Percentiles rank a stretch among this genome's conserved stretches.
These are phyloP conservation scores for Paramacrobiotus metropolitanus DNA, from an alignment of 1,140 invertebrate species.

Conservation along the genomic window DNA sequence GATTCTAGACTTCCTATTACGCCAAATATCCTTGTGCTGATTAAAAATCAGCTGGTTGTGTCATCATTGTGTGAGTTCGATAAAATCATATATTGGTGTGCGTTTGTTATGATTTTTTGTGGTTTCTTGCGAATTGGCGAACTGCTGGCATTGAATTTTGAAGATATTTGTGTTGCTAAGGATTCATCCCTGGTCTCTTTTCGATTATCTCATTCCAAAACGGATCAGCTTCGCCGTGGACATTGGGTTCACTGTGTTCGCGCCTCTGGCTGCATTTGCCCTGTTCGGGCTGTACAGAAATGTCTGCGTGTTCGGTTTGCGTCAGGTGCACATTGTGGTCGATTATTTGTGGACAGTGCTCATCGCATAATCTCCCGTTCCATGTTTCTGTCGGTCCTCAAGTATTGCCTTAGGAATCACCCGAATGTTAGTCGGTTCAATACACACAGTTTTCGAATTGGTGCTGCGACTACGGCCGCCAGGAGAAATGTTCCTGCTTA, in stretches of 20 bases:
- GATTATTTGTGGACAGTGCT: too few relatives aligned
- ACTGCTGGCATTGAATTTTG: neutral
- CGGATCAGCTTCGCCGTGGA: neutral
- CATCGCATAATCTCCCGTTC: too few relatives aligned
- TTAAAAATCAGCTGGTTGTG: neutral
- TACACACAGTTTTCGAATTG: too few relatives aligned
- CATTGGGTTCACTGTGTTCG: neutral
- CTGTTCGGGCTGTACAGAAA: too few relatives aligned
- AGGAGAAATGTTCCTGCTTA: too few relatives aligned
- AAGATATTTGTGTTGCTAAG: neutral
- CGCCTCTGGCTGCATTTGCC: neutral
- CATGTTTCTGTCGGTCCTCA: too few relatives aligned
- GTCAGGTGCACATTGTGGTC: too few relatives aligned
- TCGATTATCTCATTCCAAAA: too few relatives aligned
- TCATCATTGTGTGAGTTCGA: neutral
- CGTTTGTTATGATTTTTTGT: neutral
- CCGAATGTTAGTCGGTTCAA: too few relatives aligned
- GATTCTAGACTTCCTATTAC: neutral
- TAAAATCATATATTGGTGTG: neutral
- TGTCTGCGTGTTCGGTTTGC: too few relatives aligned
- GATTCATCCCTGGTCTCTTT: neutral
- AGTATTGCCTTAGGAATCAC: too few relatives aligned
- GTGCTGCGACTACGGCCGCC: too few relatives aligned
- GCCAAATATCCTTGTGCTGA: neutral
- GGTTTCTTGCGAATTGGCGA: neutral